These are phyloP conservation scores for Charanyca ferruginea DNA, from an alignment of 2,888 invertebrate genomes.

Conservation along the genomic window DNA sequence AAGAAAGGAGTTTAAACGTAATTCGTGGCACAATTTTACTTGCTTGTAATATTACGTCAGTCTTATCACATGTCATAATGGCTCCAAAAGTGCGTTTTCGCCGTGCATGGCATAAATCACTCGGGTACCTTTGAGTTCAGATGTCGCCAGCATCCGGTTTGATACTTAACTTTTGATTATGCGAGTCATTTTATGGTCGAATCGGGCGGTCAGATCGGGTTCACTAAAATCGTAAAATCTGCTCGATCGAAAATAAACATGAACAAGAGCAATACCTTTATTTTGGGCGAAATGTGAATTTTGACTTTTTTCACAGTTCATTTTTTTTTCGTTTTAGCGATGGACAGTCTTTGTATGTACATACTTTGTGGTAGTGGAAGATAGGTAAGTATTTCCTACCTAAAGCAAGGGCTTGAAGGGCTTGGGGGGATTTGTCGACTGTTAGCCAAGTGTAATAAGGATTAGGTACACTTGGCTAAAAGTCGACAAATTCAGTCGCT, in stretches of 20 bases:
- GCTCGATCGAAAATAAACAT: constrained; percentile 23
- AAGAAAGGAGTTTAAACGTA: constrained; percentile 35
- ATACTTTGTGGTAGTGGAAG: no score
- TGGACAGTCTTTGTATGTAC: no score
- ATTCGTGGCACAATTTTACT: constrained; percentile 50
- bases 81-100: constrained; percentile 45
- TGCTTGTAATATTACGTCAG: constrained; percentile 48
- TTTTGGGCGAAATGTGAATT: not conserved
- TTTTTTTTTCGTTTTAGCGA: not conserved
- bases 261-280: not conserved
- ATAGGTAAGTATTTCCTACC: no score
- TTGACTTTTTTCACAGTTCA: not conserved
- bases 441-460: no score
- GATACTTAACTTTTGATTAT: constrained; percentile 22
- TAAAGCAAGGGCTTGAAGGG: no score
- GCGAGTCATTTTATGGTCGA: constrained; percentile 35
- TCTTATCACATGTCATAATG: constrained; percentile 53
- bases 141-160: constrained; percentile 48
- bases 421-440: no score
- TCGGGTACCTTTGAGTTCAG: constrained; percentile 42
- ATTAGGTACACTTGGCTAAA: no score
- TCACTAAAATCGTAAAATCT: constrained; percentile 25
- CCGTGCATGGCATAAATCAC: constrained; percentile 42
- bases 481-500: no score
- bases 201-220: constrained; percentile 14